Evolutionary conservation across 2,888 invertebrate species (phyloP).

Genomic region (Drosophila setosimentum): DNA sequence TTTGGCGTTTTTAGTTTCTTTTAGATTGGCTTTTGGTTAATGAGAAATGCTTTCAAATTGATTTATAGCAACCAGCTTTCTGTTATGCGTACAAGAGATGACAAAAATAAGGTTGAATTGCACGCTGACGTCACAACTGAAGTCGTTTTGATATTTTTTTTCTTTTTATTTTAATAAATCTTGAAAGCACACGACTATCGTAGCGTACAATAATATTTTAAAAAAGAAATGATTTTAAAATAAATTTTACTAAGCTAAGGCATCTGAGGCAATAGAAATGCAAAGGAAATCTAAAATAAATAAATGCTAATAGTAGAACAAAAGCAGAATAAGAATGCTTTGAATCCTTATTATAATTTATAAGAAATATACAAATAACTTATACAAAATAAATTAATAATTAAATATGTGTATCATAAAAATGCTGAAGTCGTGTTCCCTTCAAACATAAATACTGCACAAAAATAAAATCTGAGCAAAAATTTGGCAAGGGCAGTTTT

Average conservation of each 20-base stretch:
- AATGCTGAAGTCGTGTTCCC: background rate
- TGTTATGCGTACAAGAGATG: slow-evolving; percentile 1
- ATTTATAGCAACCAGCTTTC: slow-evolving; percentile 51
- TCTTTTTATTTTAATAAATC: background rate
- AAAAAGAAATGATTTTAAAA: background rate
- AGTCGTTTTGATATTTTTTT: no score
- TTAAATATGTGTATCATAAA: background rate
- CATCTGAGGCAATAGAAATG: background rate
- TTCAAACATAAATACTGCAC: background rate
- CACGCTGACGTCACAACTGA: slow-evolving; percentile 47
- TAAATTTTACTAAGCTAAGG: background rate
- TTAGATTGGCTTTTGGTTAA: background rate
- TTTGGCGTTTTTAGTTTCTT: slow-evolving; percentile 3
- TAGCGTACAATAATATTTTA: background rate
- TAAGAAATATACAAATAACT: background rate
- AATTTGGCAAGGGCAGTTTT: slow-evolving; percentile 15
- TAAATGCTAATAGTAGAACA: background rate
- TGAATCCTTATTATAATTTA: background rate
- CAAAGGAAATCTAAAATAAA: background rate
- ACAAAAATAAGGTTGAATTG: slow-evolving; percentile 30
- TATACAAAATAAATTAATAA: background rate
- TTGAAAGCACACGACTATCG: background rate
- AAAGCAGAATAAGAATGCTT: no score
- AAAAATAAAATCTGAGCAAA: background rate
- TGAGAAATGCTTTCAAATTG: slow-evolving; percentile 9